These are phyloP conservation scores for Trichacis sp. DNA, from an alignment of 2,888 invertebrate species.

Conservation along the genomic window DNA sequence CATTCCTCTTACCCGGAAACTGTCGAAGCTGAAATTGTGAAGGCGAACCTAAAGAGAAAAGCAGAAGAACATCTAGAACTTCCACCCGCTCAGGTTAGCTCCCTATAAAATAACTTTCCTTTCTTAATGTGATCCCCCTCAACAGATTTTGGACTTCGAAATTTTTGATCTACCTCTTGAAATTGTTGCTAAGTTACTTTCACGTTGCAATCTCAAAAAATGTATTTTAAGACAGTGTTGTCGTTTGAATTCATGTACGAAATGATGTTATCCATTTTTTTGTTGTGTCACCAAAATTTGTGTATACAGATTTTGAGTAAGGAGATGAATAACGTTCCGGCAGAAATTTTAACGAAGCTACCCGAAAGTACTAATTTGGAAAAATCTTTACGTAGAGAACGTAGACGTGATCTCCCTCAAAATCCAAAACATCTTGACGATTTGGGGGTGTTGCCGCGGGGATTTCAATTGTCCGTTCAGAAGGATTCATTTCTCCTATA, in stretches of 20 bases:
- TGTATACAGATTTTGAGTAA: not conserved
- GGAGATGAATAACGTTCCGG: not conserved
- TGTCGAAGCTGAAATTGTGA: not conserved
- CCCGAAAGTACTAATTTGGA: not conserved
- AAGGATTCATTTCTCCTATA: not conserved
- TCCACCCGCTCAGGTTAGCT: not conserved
- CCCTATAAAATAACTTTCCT: not conserved
- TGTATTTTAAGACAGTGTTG: too few species aligned
- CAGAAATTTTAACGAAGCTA: constrained; percentile 2
- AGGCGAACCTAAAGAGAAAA: not conserved
- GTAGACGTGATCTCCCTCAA: constrained; percentile 1
- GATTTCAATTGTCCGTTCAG: too few species aligned
- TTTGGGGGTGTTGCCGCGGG: not conserved
- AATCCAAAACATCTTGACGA: constrained; percentile 1
- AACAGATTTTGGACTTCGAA: too few species aligned
- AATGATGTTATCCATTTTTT: too few species aligned
- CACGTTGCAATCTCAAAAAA: too few species aligned
- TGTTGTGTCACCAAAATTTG: too few species aligned
- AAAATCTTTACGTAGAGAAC: not conserved
- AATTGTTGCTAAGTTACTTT: too few species aligned
- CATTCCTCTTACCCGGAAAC: not conserved
- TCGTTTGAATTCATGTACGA: too few species aligned
- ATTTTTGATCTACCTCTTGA: too few species aligned
- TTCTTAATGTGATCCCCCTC: too few species aligned
- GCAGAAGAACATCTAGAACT: constrained; percentile 11